phyloP scores from a whole-genome alignment of 2,888 invertebrate species.

The Pheosia gnoma region DNA sequence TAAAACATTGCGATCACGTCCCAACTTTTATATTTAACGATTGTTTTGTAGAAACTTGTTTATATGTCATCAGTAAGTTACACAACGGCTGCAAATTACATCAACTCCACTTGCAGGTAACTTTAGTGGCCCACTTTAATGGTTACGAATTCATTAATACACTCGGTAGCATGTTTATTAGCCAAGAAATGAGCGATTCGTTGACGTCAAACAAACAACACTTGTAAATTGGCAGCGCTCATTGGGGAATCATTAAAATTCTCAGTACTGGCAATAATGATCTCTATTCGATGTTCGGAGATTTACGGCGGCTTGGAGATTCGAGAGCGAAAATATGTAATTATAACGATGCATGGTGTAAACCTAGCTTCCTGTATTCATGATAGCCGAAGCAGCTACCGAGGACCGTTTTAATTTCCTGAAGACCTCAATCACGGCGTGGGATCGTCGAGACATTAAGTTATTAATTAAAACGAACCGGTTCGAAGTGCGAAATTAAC shows the following conservation, averaged over 20 bases:
- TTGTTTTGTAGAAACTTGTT: background rate
- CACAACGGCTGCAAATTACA: constrained; percentile 12
- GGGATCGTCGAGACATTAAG: constrained; percentile 37
- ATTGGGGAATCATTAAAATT: constrained; percentile 13
- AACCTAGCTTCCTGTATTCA: constrained; percentile 18
- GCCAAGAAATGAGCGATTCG: constrained; percentile 14
- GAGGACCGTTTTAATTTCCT: constrained; percentile 32
- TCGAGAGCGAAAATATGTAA: constrained; percentile 43
- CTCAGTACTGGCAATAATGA: constrained; percentile 22
- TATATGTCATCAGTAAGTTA: background rate
- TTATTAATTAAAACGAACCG: constrained; percentile 28
- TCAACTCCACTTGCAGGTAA: constrained; percentile 13
- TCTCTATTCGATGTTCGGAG: constrained; percentile 43
- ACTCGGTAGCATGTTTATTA: constrained; percentile 22
- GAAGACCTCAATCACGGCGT: constrained; percentile 33
- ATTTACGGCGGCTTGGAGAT: constrained; percentile 27
- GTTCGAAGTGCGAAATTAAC: constrained; percentile 31
- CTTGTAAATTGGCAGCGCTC: constrained; percentile 14
- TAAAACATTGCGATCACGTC: constrained; percentile 19
- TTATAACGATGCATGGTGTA: constrained; percentile 11
- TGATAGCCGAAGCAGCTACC: constrained; percentile 11
- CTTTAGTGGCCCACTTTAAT: constrained; percentile 17
- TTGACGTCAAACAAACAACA: constrained; percentile 9
- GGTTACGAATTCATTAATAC: constrained; percentile 19
- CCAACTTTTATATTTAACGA: constrained; percentile 1